Evolutionary conservation across 30 jellyfish, hydroid and myxozoan genomes (phyloP), one percentile per base, ranked within the genome.

Genomic region (Mastigias papua): DNA sequence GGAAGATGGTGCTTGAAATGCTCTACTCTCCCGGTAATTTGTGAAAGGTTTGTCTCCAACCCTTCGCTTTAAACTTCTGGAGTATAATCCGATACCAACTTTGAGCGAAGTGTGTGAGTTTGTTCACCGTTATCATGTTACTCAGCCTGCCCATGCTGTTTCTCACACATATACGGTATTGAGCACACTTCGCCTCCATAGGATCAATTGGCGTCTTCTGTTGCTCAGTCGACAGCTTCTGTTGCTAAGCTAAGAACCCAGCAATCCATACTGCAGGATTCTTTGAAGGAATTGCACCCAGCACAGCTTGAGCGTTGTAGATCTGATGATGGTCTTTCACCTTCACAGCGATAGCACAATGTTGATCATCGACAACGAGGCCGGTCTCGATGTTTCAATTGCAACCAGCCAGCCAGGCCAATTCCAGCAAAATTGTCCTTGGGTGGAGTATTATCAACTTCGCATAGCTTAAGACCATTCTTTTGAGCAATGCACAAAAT

Each of bases 31-130:
- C 13, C 49, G 80, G 2, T 72, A 80, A 13, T 80, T 80, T 30
- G 61, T 80, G 90, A 42, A 37, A 34, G 90, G 90, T 30, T 35
- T 80, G 70, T 66, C 90, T 9, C 0, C 58, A 15, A 51, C 26
- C 65, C 21, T n/a, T 33, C 89, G 78, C 28, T 17, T 78, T 26
- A 54, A 78, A 26, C 22, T 62, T 11, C 30, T 78, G 77, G 79
- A 78, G 29, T 11, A 16, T 28, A 78, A 78, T 42, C 89, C 89
- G 16, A 78, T 79, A 25, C 89, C 89, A 25, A 50, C 30, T 1
- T 57, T 78, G 46, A 26, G 25, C 7, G 79, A 78, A 33, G 25
- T 54, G 62, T 25, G 57, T 15, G 87, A 42, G 4, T 76, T 57
- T 29, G 21, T 26, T 50, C 78, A 46, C 79, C 65, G 65, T 4